Percentiles rank a stretch among this genome's conserved stretches.
These are phyloP conservation scores for Amniataba percoides DNA, from an alignment of 2,797 vertebrate genomes.

Conservation along the genomic window DNA sequence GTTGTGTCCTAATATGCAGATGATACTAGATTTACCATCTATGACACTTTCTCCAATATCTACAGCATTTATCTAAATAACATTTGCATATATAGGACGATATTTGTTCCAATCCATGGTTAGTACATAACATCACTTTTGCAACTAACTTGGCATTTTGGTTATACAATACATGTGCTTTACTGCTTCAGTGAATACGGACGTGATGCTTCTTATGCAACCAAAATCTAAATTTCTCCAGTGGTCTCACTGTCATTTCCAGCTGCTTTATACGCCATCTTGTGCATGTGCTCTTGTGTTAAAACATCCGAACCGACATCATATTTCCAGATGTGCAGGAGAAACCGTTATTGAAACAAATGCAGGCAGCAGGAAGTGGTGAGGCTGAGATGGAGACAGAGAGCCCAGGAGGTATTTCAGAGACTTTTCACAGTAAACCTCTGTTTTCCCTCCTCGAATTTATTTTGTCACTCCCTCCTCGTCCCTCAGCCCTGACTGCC, in stretches of 20 bases:
- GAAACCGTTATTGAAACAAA: conserved; percentile 82
- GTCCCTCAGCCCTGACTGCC: conserved; percentile 37
- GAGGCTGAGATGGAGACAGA: conserved; percentile 78
- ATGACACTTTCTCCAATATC: not conserved
- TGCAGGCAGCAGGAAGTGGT: conserved; percentile 79
- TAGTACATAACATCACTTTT: not conserved
- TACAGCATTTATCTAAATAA: not conserved
- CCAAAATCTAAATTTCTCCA: not conserved
- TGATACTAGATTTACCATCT: not conserved
- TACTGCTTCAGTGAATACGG: not conserved
- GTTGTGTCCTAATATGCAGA: conserved; percentile 16
- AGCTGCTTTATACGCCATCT: conserved; percentile 24
- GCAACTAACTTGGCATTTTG: not conserved
- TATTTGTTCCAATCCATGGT: not conserved
- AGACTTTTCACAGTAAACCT: conserved; percentile 64
- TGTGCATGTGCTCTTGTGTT: conserved; percentile 41
- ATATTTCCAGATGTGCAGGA: conserved; percentile 87
- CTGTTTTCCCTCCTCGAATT: conserved; percentile 46
- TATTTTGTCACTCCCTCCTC: conserved; percentile 51
- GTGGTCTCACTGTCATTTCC: conserved; percentile 6
- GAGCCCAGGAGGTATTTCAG: conserved; percentile 85
- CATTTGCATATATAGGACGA: no score
- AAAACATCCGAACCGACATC: conserved; percentile 69
- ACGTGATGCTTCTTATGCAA: not conserved
- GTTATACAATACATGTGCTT: not conserved